Conservation (phyloP, 1,140 invertebrate species). For the Ceratitis capitata region DNA sequence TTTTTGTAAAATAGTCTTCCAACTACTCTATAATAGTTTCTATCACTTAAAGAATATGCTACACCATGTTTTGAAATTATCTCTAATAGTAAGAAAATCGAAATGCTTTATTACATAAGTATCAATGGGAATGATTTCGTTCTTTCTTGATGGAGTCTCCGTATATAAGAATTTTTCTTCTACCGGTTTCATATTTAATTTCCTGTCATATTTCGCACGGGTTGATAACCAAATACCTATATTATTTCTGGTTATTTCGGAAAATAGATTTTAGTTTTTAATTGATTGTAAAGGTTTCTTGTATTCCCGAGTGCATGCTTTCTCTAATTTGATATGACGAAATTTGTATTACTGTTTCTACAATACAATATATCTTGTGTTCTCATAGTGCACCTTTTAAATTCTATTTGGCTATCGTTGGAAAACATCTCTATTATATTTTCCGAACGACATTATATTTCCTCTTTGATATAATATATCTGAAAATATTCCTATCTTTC, state of each 20-base stretch:
- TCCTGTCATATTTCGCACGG: not conserved
- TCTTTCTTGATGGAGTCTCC: not conserved
- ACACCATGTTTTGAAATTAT: constrained; percentile 27
- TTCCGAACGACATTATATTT: not conserved
- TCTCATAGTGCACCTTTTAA: not conserved
- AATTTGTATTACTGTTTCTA: not conserved
- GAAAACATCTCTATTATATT: not conserved
- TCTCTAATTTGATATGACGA: not conserved
- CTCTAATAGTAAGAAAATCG: not conserved
- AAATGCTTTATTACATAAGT: too few relatives aligned
- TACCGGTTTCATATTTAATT: not conserved
- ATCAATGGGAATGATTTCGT: not conserved
- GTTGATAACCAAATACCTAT: not conserved
- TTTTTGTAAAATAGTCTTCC: too few relatives aligned
- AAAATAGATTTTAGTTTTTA: not conserved
- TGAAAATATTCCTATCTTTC: not conserved
- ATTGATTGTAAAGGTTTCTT: not conserved
- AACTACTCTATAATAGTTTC: too few relatives aligned
- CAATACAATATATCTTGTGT: not conserved
- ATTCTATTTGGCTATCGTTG: not conserved
- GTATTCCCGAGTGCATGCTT: not conserved
- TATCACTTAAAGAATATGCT: not conserved
- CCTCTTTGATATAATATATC: not conserved
- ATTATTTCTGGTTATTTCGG: not conserved
- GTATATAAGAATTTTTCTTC: not conserved